phyloP scores from a whole-genome alignment of 2,113 vertebrate species.

The Jaculus jaculus region DNA sequence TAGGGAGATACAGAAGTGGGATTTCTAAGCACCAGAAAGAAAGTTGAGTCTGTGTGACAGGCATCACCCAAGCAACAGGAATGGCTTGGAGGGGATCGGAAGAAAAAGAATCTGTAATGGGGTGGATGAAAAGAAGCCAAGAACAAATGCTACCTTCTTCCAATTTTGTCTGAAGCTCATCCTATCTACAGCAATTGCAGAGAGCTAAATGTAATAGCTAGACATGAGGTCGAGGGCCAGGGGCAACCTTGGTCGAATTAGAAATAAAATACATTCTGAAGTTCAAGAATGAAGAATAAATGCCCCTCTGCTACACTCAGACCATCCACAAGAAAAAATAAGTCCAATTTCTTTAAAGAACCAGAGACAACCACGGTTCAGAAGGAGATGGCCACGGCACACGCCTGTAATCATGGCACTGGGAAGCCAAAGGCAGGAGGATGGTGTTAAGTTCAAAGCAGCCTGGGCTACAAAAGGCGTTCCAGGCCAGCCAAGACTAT shows the following conservation, averaged over 20 bases:
- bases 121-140: neutral
- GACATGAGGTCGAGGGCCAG: conserved; percentile 43
- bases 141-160: neutral
- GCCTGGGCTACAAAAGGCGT: neutral
- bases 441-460: neutral
- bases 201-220: conserved; percentile 37
- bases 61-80: neutral
- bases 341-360: conserved; percentile 31
- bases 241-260: conserved; percentile 28
- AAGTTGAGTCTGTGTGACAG: neutral
- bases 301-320: neutral
- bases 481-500: neutral
- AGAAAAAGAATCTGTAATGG: neutral
- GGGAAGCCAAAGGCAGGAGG: neutral
- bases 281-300: conserved; percentile 40
- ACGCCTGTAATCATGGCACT: neutral
- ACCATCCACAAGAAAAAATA: conserved; percentile 39
- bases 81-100: neutral
- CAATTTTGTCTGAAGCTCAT: conserved; percentile 39
- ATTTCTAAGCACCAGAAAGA: conserved; percentile 16
- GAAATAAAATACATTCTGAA: conserved; percentile 57
- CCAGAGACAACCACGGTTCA: conserved; percentile 34
- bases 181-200: conserved; percentile 38
- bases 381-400: neutral
- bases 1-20: neutral